phyloP scores from a whole-genome alignment of 1,140 invertebrate species.

The Pseudomyrmex sp. region DNA sequence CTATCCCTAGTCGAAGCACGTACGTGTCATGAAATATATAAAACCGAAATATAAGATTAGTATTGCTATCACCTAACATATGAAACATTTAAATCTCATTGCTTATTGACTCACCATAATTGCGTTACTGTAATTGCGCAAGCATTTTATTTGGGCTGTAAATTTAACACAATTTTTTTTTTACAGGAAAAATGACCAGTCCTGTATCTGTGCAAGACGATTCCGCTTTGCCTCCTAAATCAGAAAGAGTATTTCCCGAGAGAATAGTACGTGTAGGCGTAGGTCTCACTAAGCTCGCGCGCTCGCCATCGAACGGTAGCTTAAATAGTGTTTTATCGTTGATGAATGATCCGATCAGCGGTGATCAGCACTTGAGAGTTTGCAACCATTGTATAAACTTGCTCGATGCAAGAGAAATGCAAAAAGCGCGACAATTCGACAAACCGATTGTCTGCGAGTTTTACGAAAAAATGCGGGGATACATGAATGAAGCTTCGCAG shows the following conservation, averaged over 20 bases:
- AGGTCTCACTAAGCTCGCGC: slow-evolving; percentile 80
- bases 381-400: slow-evolving; percentile 94
- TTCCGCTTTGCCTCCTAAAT: slow-evolving; percentile 78
- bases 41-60: not conserved
- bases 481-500: slow-evolving; percentile 91
- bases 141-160: too few relatives aligned
- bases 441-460: slow-evolving; percentile 93
- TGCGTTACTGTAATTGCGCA: too few relatives aligned
- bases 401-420: slow-evolving; percentile 92
- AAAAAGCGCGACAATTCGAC: slow-evolving; percentile 92
- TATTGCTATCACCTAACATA: too few relatives aligned
- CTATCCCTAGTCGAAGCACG: slow-evolving; percentile 93
- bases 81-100: too few relatives aligned
- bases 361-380: slow-evolving; percentile 90
- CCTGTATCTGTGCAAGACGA: slow-evolving; percentile 83
- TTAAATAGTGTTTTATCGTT: slow-evolving; percentile 85
- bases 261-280: slow-evolving; percentile 86
- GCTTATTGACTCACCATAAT: too few relatives aligned
- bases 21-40: slow-evolving; percentile 85
- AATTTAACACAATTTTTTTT: slow-evolving; percentile 1
- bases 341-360: slow-evolving; percentile 83
- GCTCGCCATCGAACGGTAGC: slow-evolving; percentile 83
- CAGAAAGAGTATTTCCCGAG: slow-evolving; percentile 79
- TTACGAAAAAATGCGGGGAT: slow-evolving; percentile 92
- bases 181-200: slow-evolving; percentile 87